phyloP scores from a whole-genome alignment of 2,797 vertebrate species.

The Thunnus albacares region DNA sequence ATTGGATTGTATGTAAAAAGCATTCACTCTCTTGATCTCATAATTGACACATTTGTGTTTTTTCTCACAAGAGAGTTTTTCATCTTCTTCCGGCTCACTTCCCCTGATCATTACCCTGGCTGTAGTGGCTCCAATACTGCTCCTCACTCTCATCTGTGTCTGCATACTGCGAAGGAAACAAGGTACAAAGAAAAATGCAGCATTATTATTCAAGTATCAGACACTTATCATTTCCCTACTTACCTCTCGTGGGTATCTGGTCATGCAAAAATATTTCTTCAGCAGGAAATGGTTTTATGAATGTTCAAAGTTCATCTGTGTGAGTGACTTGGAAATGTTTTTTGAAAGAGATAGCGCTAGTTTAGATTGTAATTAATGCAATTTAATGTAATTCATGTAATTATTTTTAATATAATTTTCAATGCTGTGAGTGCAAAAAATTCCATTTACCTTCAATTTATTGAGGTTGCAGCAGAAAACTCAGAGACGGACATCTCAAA shows the following conservation, averaged over 20 bases:
- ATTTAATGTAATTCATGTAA: background rate
- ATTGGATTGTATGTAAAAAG: background rate
- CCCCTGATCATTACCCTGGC: rapidly evolving
- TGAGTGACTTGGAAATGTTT: too few species aligned
- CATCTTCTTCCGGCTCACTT: rapidly evolving
- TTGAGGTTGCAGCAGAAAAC: too few species aligned
- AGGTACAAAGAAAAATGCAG: constrained; percentile 33
- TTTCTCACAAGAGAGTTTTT: rapidly evolving
- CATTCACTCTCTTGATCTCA: background rate
- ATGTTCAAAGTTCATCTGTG: too few species aligned
- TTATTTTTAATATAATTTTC: background rate
- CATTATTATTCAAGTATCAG: rapidly evolving
- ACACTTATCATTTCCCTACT: background rate
- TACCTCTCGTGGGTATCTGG: background rate
- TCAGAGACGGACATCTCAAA: too few species aligned
- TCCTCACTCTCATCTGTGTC: constrained; percentile 27
- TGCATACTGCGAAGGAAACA: constrained; percentile 32
- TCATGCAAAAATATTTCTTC: background rate
- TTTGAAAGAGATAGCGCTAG: too few species aligned
- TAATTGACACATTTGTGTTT: background rate
- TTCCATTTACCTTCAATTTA: background rate
- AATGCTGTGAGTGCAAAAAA: background rate
- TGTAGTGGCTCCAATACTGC: constrained; percentile 9
- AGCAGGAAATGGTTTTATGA: background rate
- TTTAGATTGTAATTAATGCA: background rate